These are phyloP conservation scores for Cephus nigrinus DNA, from an alignment of 2,888 invertebrate species.

Conservation along the genomic window DNA sequence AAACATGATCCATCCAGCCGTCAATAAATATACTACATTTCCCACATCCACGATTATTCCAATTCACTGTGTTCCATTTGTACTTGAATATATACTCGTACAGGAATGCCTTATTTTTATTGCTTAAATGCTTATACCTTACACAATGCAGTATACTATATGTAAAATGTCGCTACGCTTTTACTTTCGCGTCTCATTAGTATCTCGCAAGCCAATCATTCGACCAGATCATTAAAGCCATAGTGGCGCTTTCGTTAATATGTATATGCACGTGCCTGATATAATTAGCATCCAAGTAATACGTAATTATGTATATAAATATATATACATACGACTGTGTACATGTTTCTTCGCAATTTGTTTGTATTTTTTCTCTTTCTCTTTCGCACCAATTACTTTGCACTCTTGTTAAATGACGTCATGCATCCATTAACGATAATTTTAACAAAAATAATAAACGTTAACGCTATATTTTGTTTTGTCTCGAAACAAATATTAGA, in stretches of 20 bases:
- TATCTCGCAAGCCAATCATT: neutral
- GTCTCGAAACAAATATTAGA: neutral
- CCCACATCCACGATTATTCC: conserved; percentile 25
- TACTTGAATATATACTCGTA: neutral
- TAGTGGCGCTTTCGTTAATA: neutral
- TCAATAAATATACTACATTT: conserved; percentile 34
- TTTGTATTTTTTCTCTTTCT: neutral
- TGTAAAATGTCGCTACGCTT: conserved; percentile 1
- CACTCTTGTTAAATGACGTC: neutral
- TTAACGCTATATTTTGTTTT: neutral
- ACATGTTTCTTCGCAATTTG: neutral
- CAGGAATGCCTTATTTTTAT: neutral
- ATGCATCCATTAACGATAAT: neutral
- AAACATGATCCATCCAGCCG: conserved; percentile 55
- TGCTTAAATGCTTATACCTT: neutral
- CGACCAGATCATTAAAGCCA: neutral
- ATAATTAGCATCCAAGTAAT: neutral
- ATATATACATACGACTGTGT: neutral
- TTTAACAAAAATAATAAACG: neutral
- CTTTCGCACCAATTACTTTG: neutral
- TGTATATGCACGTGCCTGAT: neutral
- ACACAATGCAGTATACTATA: neutral
- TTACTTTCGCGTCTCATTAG: conserved; percentile 12
- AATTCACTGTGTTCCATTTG: neutral
- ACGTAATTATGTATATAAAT: neutral